These are phyloP conservation scores for Vannuccia rotundouncinata DNA, from an alignment of 2,888 invertebrate species.

Conservation along the genomic window DNA sequence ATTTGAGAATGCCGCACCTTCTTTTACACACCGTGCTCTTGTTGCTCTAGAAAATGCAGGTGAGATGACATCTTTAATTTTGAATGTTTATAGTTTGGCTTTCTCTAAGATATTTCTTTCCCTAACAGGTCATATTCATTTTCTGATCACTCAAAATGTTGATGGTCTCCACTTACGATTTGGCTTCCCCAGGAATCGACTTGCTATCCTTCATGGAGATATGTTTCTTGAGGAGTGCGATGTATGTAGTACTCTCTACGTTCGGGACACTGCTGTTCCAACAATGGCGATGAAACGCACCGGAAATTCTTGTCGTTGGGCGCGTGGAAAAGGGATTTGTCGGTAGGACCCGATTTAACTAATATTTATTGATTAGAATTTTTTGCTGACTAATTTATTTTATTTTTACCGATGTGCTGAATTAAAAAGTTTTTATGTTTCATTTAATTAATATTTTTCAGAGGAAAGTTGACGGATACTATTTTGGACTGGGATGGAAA, in stretches of 20 bases:
- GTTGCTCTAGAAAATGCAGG: slow-evolving; percentile 68
- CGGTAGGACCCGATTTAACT: too few relatives aligned
- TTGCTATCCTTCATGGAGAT: slow-evolving; percentile 93
- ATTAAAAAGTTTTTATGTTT: too few relatives aligned
- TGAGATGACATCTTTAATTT: too few relatives aligned
- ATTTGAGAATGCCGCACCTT: slow-evolving; percentile 82
- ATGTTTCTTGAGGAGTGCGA: slow-evolving; percentile 73
- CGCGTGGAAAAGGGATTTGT: not conserved
- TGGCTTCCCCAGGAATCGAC: slow-evolving; percentile 70
- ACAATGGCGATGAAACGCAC: slow-evolving; percentile 73
- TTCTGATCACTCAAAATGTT: slow-evolving; percentile 90
- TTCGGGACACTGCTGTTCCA: slow-evolving; percentile 58
- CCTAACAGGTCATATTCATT: slow-evolving; percentile 62
- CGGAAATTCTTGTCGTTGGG: slow-evolving; percentile 63
- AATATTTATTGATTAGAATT: not conserved
- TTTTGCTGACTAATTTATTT: not conserved
- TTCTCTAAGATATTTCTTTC: not conserved
- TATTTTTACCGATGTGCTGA: too few relatives aligned
- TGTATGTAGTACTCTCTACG: slow-evolving; percentile 45
- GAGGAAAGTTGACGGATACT: slow-evolving; percentile 78
- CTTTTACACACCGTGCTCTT: slow-evolving; percentile 85
- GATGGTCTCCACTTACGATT: slow-evolving; percentile 91
- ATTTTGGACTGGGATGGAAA: slow-evolving; percentile 95
- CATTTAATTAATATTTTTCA: slow-evolving; percentile 47
- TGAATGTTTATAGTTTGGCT: too few relatives aligned